A percentile compares a stretch with the other conserved stretches of the same genome.
These are phyloP conservation scores for Standfussiana lucernea DNA, from an alignment of 2,888 invertebrate genomes.

Conservation along the genomic window DNA sequence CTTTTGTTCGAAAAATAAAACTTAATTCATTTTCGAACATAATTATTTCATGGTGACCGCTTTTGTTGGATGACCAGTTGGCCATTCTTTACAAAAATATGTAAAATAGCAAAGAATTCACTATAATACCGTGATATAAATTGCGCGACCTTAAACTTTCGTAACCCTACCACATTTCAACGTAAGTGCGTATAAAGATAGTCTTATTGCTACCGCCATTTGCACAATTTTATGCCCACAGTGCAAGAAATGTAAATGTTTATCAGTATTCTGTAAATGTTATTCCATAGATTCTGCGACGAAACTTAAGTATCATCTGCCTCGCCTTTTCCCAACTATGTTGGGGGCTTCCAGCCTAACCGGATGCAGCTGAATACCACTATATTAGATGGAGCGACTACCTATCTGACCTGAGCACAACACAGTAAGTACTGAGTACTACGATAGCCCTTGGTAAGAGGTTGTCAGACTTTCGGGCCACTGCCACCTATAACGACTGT, in stretches of 20 bases:
- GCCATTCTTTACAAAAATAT: slow-evolving; percentile 41
- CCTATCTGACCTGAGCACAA: background rate
- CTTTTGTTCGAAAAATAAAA: too few relatives aligned
- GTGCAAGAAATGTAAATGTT: slow-evolving; percentile 15
- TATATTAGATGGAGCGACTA: background rate
- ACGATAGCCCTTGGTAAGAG: background rate
- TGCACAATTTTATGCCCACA: slow-evolving; percentile 41
- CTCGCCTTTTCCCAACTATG: background rate
- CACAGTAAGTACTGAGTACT: background rate
- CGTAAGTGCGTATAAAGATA: slow-evolving; percentile 59
- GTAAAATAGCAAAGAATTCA: slow-evolving; percentile 67
- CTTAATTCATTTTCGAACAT: too few relatives aligned
- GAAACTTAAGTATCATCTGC: background rate
- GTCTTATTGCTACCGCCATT: slow-evolving; percentile 47
- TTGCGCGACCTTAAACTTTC: slow-evolving; percentile 72
- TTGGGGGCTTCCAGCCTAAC: background rate
- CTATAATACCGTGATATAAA: slow-evolving; percentile 72
- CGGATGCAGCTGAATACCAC: background rate
- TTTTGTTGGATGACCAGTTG: slow-evolving; percentile 22
- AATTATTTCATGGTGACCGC: too few relatives aligned
- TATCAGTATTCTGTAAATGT: background rate
- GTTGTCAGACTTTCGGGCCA: background rate
- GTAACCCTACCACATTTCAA: slow-evolving; percentile 66
- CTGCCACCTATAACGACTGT: background rate
- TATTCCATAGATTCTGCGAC: background rate